phyloP scores from a whole-genome alignment of 1,140 invertebrate species.

The Melanaphis sacchari region DNA sequence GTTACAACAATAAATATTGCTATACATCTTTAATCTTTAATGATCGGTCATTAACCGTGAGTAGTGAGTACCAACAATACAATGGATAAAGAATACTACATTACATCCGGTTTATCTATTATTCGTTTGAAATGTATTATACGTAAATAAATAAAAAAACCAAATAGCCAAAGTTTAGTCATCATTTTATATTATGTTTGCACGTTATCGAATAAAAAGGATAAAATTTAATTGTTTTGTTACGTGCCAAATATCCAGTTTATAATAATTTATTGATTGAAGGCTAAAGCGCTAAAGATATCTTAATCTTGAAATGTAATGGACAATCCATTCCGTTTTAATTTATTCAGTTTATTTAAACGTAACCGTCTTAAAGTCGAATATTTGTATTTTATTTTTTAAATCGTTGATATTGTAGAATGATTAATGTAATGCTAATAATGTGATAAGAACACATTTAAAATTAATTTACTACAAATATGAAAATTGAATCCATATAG shows the following conservation, averaged over 20 bases:
- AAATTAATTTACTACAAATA: neutral
- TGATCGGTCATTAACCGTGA: neutral
- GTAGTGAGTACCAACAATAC: neutral
- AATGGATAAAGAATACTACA: neutral
- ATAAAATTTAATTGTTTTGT: neutral
- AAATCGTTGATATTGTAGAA: no score
- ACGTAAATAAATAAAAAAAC: neutral
- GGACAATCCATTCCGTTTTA: neutral
- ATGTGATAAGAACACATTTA: no score
- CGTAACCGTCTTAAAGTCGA: no score
- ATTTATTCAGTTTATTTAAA: no score
- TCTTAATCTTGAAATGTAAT: neutral
- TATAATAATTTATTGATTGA: neutral
- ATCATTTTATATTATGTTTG: neutral
- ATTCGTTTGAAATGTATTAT: neutral
- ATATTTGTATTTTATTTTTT: no score
- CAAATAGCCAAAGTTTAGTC: neutral
- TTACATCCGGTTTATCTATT: neutral
- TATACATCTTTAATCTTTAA: neutral
- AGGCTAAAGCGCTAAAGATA: neutral
- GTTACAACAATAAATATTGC: neutral
- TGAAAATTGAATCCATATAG: neutral
- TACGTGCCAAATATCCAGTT: neutral
- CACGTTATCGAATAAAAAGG: neutral
- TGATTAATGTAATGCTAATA: no score